Conservation (phyloP, 2,888 invertebrate species). For the Portevinia maculata region DNA sequence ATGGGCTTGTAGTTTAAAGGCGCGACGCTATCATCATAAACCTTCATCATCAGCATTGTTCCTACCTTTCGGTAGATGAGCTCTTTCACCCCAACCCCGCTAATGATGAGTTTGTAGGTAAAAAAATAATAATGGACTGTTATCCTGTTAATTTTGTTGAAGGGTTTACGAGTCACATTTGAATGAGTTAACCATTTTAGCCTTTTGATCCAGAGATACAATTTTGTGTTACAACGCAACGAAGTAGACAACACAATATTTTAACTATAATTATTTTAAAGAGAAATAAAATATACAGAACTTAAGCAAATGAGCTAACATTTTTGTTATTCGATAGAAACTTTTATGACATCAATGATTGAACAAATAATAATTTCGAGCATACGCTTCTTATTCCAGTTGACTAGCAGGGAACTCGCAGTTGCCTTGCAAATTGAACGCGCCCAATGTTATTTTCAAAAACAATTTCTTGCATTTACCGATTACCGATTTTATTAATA, state of each 20-base stretch:
- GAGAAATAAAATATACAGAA: no score
- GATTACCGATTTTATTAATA: no score
- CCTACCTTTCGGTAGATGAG: constrained; percentile 17
- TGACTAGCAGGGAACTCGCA: no score
- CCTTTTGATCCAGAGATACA: neutral
- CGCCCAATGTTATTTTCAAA: no score
- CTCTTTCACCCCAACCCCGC: neutral
- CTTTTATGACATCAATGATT: no score
- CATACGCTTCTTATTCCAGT: no score
- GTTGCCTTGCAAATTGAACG: no score
- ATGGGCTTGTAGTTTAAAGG: constrained; percentile 15
- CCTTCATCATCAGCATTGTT: constrained; percentile 30
- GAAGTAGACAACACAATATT: neutral
- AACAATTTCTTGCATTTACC: no score
- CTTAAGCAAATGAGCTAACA: no score
- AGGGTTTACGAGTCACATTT: constrained; percentile 7
- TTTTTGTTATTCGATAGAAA: no score
- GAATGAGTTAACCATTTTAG: constrained; percentile 11
- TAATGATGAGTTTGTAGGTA: constrained; percentile 11
- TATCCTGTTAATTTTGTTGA: constrained; percentile 10
- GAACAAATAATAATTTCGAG: no score
- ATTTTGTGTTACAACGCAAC: neutral
- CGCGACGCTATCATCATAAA: constrained; percentile 30
- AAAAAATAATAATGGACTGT: constrained; percentile 31
- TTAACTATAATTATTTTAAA: no score